Percentiles rank a stretch among this genome's conserved stretches.
Evolutionary conservation across 1,140 invertebrate genomes (phyloP).

Genomic region (Drosophila navojoa): DNA sequence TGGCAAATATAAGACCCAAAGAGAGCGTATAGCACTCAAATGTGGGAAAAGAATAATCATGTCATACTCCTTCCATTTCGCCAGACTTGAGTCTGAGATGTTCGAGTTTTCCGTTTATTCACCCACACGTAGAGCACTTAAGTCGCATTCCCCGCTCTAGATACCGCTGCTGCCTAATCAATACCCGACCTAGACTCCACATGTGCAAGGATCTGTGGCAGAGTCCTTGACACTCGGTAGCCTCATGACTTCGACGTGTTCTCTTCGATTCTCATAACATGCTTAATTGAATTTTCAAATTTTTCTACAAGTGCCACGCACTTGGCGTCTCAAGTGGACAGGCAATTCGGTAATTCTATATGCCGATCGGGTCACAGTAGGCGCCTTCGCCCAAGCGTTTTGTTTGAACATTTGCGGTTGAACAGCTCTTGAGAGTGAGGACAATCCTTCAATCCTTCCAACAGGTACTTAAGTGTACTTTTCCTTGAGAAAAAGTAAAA

Average conservation of each 20-base stretch:
- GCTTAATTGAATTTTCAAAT: constrained; percentile 45
- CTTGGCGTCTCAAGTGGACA: constrained; percentile 35
- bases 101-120: no score
- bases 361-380: constrained; percentile 1
- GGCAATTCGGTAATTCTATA: constrained; percentile 42
- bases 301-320: constrained; percentile 31
- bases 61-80: no score
- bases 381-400: constrained; percentile 8
- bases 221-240: constrained; percentile 14
- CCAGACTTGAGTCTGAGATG: no score
- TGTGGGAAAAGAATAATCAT: no score
- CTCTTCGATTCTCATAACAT: not conserved
- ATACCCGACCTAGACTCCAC: constrained; percentile 2
- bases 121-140: not conserved
- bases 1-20: not conserved
- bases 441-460: not conserved
- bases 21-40: no score
- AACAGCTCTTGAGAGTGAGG: constrained; percentile 7
- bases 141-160: not conserved
- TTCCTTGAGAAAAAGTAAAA: no score
- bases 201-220: constrained; percentile 22
- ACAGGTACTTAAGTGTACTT: no score
- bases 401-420: constrained; percentile 40
- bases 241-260: not conserved
- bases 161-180: constrained; percentile 1